A percentile compares a stretch with the other conserved stretches of the same genome.
phyloP scores from a whole-genome alignment of 2,797 vertebrate species.

The Malurus splendens region DNA sequence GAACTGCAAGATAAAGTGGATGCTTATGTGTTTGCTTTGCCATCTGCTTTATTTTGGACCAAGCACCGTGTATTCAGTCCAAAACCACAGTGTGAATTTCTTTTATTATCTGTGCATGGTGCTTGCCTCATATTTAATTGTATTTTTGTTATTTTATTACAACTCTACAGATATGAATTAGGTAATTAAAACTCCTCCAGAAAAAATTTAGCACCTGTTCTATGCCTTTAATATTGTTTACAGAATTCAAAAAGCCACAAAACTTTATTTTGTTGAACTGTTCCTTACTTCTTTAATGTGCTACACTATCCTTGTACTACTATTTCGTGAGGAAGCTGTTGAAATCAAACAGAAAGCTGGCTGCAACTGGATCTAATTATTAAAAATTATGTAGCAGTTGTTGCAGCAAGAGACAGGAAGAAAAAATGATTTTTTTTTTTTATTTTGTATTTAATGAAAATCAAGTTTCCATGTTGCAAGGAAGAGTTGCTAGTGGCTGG shows the following conservation, averaged over 20 bases:
- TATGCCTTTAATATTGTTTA: slow-evolving; percentile 6
- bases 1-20: slow-evolving; percentile 52
- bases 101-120: slow-evolving; percentile 34
- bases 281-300: slow-evolving; percentile 13
- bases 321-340: slow-evolving; percentile 17
- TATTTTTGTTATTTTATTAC: slow-evolving; percentile 56
- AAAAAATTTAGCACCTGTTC: slow-evolving; percentile 30
- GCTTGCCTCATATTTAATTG: slow-evolving; percentile 49
- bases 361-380: slow-evolving; percentile 29
- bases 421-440: neutral
- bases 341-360: slow-evolving; percentile 8
- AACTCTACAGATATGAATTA: slow-evolving; percentile 16
- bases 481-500: slow-evolving; percentile 26
- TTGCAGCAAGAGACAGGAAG: neutral
- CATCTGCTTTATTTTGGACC: slow-evolving; percentile 57
- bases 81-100: slow-evolving; percentile 5
- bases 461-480: neutral
- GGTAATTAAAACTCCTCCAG: slow-evolving; percentile 34
- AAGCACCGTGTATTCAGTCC: slow-evolving; percentile 1
- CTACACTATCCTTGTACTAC: neutral
- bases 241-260: neutral
- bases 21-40: slow-evolving; percentile 34
- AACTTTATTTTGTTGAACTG: slow-evolving; percentile 7
- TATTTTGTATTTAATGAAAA: neutral
- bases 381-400: slow-evolving; percentile 22